A percentile compares a stretch with the other conserved stretches of the same genome.
These are phyloP conservation scores for Psittacula derbiana DNA, from an alignment of 2,797 vertebrate species.

Conservation along the genomic window DNA sequence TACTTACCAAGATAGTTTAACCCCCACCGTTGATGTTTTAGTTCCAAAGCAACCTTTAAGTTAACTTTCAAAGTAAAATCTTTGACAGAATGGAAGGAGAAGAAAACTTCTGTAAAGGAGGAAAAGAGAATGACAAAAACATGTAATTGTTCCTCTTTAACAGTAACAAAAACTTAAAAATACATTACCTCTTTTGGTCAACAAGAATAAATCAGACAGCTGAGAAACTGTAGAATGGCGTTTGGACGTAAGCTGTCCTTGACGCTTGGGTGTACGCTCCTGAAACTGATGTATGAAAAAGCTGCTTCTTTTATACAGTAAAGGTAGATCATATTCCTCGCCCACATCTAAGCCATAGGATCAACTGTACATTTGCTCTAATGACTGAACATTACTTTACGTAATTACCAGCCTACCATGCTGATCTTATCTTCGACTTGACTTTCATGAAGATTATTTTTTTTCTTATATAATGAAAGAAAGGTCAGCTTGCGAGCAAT, in stretches of 20 bases:
- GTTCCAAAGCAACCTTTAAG: not conserved
- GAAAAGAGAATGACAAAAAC: not conserved
- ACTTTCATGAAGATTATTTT: conserved; percentile 53
- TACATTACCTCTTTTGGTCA: conserved; percentile 67
- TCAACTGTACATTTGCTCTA: conserved; percentile 73
- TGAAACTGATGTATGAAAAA: conserved; percentile 29
- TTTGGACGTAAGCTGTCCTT: conserved; percentile 14
- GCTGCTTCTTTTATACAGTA: conserved; percentile 73
- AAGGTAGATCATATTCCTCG: conserved; percentile 38
- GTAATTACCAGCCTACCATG: conserved; percentile 74
- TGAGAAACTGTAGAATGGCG: conserved; percentile 27
- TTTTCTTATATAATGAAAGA: conserved; percentile 59
- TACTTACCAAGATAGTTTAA: not conserved
- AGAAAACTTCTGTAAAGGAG: not conserved
- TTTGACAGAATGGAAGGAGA: not conserved
- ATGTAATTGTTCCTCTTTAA: not conserved
- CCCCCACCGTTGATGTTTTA: not conserved
- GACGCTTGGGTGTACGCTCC: not conserved
- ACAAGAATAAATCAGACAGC: conserved; percentile 30
- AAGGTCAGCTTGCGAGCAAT: conserved; percentile 66
- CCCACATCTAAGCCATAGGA: conserved; percentile 75
- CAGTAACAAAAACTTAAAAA: not conserved
- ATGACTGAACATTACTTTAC: conserved; percentile 65
- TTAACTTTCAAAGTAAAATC: not conserved
- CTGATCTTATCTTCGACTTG: conserved; percentile 75